Evolutionary conservation across 64 coral and sea anemone species (phyloP), one percentile per base, ranked within the genome.

Genomic region (Stichodactyla mertensii): DNA sequence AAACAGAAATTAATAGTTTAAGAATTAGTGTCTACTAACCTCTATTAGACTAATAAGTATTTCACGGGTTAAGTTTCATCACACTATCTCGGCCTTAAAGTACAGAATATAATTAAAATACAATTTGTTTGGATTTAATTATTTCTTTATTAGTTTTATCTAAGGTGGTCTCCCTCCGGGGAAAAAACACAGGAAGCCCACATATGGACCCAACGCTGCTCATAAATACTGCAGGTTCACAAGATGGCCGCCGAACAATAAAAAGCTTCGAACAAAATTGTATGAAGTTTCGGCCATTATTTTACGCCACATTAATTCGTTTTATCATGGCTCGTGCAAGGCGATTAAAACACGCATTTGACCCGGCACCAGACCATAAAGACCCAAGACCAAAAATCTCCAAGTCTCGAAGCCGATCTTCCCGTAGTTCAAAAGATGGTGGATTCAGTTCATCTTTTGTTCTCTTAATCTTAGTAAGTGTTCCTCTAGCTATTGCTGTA

Each of bases 351-450:
- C 85, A 86, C 52, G 18, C 13, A 52, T 16, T 66, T 26, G 90
- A 92, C 31, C 66, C 86, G 18, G 27, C 61, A 55, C 61, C 71
- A 87, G 85, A 87, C 66, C 90, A 82, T 1, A 59, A 15, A 26
- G 84, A 92, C 10, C 14, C 83, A 64, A 92, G 79, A 26, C 27
- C 62, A 27, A 92, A 78, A 57, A 54, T 74, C 10, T 61, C 85
- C 16, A 91, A 91, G 22, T 78, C 15, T 52, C 51, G 61, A 10
- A 66, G 81, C 24, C 7, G 69, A 27, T 74, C 66, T 19, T 71
- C 66, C 23, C 90, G 90, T 7, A 11, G 58, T 36, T 12, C 51
- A 45, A 83, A 78, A 14, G 88, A 84, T 59, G 55, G 55, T 22
- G 81, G 52, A 14, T 15, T 61, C 26, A 80, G n/a, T 23, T 57